phyloP scores from a whole-genome alignment of 2,888 invertebrate species.

The Heteromyza rotundicornis region DNA sequence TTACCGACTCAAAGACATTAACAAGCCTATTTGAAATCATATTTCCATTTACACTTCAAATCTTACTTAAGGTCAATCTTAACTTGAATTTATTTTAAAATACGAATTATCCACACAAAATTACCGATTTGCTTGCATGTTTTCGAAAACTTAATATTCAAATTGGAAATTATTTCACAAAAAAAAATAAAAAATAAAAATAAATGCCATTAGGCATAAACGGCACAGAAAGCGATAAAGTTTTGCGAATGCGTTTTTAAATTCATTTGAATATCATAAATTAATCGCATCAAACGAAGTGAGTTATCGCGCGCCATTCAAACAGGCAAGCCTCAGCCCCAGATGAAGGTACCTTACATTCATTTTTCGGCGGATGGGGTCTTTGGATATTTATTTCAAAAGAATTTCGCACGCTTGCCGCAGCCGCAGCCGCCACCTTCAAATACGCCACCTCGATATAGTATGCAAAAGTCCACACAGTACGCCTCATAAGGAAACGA shows the following conservation, averaged over 20 bases:
- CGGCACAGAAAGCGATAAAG: not conserved
- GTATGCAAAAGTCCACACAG: no score
- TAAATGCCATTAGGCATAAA: not conserved
- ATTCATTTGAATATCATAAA: constrained; percentile 9
- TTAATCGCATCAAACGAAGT: constrained; percentile 6
- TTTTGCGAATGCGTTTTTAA: constrained; percentile 1
- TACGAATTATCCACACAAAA: no score
- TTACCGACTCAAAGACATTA: no score
- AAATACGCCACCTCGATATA: no score
- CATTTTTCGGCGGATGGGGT: not conserved
- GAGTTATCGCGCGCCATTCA: constrained; percentile 2
- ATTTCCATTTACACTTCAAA: no score
- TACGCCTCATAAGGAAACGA: not conserved
- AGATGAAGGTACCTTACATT: not conserved
- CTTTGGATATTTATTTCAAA: constrained; percentile 1
- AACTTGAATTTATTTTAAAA: no score
- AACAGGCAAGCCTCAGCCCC: not conserved
- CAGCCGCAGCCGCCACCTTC: not conserved
- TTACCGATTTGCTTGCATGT: no score
- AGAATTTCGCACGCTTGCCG: constrained; percentile 9
- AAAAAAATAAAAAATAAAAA: not conserved
- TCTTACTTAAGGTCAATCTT: no score
- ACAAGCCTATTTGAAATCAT: no score
- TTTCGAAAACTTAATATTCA: constrained; percentile 1
- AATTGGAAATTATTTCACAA: not conserved